phyloP scores from a whole-genome alignment of 2,797 vertebrate species.

The Tokudaia tokunoshimensis region DNA sequence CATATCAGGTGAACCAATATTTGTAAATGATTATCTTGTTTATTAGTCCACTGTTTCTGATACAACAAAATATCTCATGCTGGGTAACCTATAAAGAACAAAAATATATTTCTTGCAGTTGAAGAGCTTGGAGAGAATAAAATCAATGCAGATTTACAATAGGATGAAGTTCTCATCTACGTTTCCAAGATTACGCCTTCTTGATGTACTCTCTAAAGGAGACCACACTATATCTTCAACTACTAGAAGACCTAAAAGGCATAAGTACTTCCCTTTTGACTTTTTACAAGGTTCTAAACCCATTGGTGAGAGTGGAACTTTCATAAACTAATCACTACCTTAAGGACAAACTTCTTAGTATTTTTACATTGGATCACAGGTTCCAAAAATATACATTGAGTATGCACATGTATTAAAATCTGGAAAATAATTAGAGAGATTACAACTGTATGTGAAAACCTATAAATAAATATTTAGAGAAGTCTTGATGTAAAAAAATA shows the following conservation, averaged over 20 bases:
- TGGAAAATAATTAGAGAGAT: background rate
- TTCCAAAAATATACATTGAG: background rate
- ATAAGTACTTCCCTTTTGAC: background rate
- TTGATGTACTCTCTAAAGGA: background rate
- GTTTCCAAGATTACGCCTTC: background rate
- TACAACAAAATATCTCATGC: background rate
- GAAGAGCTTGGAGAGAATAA: background rate
- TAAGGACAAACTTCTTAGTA: background rate
- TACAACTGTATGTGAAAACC: slow-evolving; percentile 2
- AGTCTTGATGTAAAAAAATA: background rate
- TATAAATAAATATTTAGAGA: background rate
- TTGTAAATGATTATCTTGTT: background rate
- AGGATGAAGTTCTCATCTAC: background rate
- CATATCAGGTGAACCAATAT: background rate
- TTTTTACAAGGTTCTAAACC: background rate
- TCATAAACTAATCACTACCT: background rate
- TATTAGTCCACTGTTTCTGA: background rate
- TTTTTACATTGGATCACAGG: background rate
- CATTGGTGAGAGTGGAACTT: background rate
- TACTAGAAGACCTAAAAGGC: background rate
- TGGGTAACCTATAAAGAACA: background rate
- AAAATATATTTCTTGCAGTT: background rate
- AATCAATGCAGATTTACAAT: background rate
- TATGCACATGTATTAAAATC: background rate
- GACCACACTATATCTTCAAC: background rate